Evolutionary conservation across 2,797 vertebrate genomes (phyloP), one percentile per base, ranked within the genome.

Genomic region (Vireo griseus): DNA sequence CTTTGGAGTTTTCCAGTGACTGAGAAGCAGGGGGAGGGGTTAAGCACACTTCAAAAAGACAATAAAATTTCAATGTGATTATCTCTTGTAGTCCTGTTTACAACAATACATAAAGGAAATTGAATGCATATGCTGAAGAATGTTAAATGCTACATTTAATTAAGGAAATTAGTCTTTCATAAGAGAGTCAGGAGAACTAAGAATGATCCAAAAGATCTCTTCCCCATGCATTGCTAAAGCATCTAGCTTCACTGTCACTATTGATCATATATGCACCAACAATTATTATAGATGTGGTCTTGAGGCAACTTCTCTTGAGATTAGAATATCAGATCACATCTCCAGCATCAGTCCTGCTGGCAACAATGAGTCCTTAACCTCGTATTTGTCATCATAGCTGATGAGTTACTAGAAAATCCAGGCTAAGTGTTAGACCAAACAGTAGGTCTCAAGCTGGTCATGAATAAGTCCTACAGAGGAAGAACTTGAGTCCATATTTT

Each of bases 381-480:
- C 55, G 10, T 16, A 35, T 68, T 93, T 95, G 68, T 88, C 92
- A 82, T 61, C 47, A 37, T 31, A 76, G 66, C 45, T 81, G 77
- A 94, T 72, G 74, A 86, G 65, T 91, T 84, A 94, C 73, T 55
- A 81, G 58, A 93, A 94, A 94, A 89, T 67, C 58, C 73, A 95
- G 82, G 82, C 95, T 95, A 94, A 94, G 77, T 39, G 80, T 71
- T 62, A 87, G 93, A 90, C 50, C 63, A 86, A 95, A 86, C 62
- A 95, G 89, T 57, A 66, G 37, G 65, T 77, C 84, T 94, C 86
- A 93, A 88, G 75, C 71, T 92, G 84, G 75, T 57, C 81, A 42
- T 35, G 50, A 80, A 0, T 51, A 85, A 83, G 75, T 83, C 72
- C 62, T 50, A 25, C 4, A 8, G 62, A 80, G 48, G 47, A 22